phyloP scores from a whole-genome alignment of 2,888 invertebrate species.

The Diadromus collaris region DNA sequence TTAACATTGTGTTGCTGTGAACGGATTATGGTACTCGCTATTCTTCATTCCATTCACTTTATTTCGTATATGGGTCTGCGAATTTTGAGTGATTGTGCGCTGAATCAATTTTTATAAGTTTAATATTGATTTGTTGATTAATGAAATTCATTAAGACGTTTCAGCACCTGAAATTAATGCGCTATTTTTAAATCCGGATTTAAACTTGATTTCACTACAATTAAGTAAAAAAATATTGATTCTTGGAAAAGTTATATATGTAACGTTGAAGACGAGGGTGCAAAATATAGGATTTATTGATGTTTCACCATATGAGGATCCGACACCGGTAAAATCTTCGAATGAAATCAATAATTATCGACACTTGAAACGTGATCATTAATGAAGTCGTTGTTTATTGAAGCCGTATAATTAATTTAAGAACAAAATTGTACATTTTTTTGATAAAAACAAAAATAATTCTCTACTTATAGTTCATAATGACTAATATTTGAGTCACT shows the following conservation, averaged over 20 bases:
- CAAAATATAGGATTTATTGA: neutral
- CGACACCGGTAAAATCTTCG: neutral
- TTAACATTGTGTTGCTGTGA: constrained; percentile 3
- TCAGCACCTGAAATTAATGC: neutral
- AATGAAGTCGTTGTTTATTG: neutral
- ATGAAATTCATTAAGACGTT: neutral
- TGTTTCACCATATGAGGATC: neutral
- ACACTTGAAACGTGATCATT: neutral
- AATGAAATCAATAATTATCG: neutral
- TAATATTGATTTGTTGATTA: neutral
- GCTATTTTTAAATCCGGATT: neutral
- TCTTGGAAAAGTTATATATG: neutral
- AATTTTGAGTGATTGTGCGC: neutral
- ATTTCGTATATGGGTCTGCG: constrained; percentile 19
- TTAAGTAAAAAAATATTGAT: neutral
- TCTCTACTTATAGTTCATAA: neutral
- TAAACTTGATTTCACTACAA: neutral
- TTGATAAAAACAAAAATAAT: neutral
- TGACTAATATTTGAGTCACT: neutral
- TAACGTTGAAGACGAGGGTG: neutral
- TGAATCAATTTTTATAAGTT: neutral
- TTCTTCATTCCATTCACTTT: constrained; percentile 67
- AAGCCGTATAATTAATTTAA: neutral
- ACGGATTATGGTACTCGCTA: constrained; percentile 3
- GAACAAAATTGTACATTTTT: neutral